Evolutionary conservation across 1,140 invertebrate species (phyloP), one percentile per base, ranked within the genome.

Genomic region (Euura saliciscinereae): DNA sequence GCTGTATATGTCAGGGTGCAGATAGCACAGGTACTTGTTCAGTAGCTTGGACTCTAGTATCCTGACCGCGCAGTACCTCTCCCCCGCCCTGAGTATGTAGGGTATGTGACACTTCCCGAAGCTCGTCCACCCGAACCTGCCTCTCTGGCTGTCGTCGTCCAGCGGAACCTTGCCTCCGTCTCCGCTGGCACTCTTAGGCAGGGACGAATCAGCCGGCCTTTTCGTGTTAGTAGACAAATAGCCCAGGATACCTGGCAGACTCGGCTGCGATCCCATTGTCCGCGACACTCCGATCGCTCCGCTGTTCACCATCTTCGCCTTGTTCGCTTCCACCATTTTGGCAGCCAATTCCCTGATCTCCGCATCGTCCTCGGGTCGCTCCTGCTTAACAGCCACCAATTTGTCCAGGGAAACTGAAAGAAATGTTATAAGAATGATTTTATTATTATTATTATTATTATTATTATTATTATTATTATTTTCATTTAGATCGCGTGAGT

Each of bases 1-100:
- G 76, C 89, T 92, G 84, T 95, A 95, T 75, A 97, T 93, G 79
- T 96, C 95, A 68, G 93, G 91, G 84, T 95, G 93, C 46, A 96
- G 86, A 79, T 92, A 94, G 80, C 91, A 93, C 76, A 96, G 89
- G 89, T 94, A 95, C 89, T 93, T 96, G 85, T 94, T 94, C n/a
- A 96, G 86, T 51, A 96, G 87, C 87, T 96, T 95, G 77, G 92
- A 91, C 85, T 98, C 97, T 65, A 97, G 93, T 90, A 98, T 97
- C 46, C 96, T 90, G 64, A 98, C 96, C 11, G 96, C 93, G 83
- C 96, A 95, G 84, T 95, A 98, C 82, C 95, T 95, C 79, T 97
- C 95, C 66, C 91, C 91, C 10, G 91, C 90, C 8, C 97, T 90
- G 77, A 94, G 92, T 71, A 99, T 95, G 79, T 94, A 97, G 2